A percentile compares a stretch with the other conserved stretches of the same genome.
Evolutionary conservation across 2,797 vertebrate genomes (phyloP).

Genomic region (Myotis pilosus): DNA sequence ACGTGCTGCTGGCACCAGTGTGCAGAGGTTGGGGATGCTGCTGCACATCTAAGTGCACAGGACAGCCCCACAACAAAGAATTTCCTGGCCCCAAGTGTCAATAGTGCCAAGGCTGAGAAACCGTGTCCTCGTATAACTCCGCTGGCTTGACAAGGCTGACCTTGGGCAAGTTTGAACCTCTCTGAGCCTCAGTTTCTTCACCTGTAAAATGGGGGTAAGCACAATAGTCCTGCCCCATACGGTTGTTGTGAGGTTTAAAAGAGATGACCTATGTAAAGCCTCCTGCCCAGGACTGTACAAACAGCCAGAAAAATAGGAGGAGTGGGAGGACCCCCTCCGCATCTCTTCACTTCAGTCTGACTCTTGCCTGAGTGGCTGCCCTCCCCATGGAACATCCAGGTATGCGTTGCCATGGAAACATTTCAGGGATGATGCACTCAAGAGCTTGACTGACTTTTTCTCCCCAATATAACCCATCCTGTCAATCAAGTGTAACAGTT

Average conservation of each 20-base stretch:
- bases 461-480: constrained; percentile 59
- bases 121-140: accelerated
- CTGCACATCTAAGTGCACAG: background rate
- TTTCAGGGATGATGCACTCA: background rate
- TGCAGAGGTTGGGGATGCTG: background rate
- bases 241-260: background rate
- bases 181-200: background rate
- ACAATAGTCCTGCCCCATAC: background rate
- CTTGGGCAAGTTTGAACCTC: background rate
- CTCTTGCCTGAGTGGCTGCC: background rate
- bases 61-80: accelerated
- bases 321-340: background rate
- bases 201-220: background rate
- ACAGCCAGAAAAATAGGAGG: background rate
- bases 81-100: accelerated
- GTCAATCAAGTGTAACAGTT: constrained; percentile 61
- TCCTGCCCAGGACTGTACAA: background rate
- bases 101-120: background rate
- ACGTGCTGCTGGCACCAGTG: no score
- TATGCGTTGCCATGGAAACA: constrained; percentile 62
- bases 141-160: background rate
- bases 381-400: constrained; percentile 1
- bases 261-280: background rate
- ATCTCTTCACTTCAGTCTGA: background rate
- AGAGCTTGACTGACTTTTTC: constrained; percentile 6